Conservation (phyloP, 2,888 invertebrate species). For the Diaphora mendica region DNA sequence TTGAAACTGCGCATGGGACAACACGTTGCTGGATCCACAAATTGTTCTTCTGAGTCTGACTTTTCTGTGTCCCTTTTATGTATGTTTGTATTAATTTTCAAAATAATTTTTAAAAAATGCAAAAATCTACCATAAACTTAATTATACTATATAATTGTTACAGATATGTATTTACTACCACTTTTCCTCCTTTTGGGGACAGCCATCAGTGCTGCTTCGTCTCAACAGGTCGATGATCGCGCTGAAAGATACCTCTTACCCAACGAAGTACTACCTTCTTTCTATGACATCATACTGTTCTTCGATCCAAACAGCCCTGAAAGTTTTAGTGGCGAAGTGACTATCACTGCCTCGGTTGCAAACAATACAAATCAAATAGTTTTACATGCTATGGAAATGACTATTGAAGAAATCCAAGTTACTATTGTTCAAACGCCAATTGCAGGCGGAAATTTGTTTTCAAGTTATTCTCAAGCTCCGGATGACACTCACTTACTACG, state of each 20-base stretch:
- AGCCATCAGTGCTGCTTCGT: constrained; percentile 57
- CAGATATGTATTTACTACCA: constrained; percentile 77
- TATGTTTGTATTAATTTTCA: too few species aligned
- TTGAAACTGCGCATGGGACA: too few species aligned
- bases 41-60: too few species aligned
- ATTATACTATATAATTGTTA: constrained; percentile 41
- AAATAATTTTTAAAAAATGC: too few species aligned
- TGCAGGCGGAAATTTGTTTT: constrained; percentile 49
- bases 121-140: background rate
- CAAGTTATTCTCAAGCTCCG: constrained; percentile 49
- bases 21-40: too few species aligned
- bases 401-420: constrained; percentile 61
- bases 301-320: constrained; percentile 76
- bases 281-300: constrained; percentile 82
- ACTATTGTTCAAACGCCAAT: constrained; percentile 41
- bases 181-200: constrained; percentile 65
- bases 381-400: constrained; percentile 81
- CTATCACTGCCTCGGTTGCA: constrained; percentile 70
- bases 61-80: too few species aligned
- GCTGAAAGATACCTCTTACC: constrained; percentile 83
- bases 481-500: constrained; percentile 82
- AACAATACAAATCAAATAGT: constrained; percentile 64
- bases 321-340: constrained; percentile 78
- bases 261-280: constrained; percentile 78
- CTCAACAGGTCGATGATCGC: constrained; percentile 36